Percentiles rank a stretch among this genome's conserved stretches.
Conservation (phyloP, 2,113 vertebrate genomes). For the Coptodon rendalli region DNA sequence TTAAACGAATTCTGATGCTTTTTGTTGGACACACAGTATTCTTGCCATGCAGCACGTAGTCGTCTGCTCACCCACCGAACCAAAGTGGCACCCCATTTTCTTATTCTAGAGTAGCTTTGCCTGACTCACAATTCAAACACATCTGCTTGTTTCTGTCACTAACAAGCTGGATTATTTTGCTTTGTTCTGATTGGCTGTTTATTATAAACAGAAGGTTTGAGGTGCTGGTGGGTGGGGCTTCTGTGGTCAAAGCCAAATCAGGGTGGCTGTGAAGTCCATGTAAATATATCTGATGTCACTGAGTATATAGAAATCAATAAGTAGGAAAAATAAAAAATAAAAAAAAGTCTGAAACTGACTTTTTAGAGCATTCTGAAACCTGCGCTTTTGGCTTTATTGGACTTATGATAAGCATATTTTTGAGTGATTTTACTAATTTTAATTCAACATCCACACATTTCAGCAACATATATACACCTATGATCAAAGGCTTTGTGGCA, state of each 20-base stretch:
- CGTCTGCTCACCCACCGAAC: neutral
- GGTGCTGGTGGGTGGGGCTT: neutral
- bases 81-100: neutral
- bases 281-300: neutral
- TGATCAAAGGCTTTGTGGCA: neutral
- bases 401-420: neutral
- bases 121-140: neutral
- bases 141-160: neutral
- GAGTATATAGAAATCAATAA: neutral
- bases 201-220: neutral
- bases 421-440: neutral
- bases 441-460: neutral
- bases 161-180: neutral
- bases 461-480: neutral
- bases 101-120: neutral
- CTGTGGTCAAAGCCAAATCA: neutral
- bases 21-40: neutral
- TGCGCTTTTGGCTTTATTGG: neutral
- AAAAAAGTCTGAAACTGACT: neutral
- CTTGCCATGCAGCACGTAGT: fast-evolving
- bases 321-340: neutral
- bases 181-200: neutral
- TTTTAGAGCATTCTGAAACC: neutral
- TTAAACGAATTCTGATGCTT: neutral
- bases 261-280: neutral